Percentiles rank a stretch among this genome's conserved stretches.
These are phyloP conservation scores for Ichneumon xanthorius DNA, from an alignment of 2,888 invertebrate genomes.

Conservation along the genomic window DNA sequence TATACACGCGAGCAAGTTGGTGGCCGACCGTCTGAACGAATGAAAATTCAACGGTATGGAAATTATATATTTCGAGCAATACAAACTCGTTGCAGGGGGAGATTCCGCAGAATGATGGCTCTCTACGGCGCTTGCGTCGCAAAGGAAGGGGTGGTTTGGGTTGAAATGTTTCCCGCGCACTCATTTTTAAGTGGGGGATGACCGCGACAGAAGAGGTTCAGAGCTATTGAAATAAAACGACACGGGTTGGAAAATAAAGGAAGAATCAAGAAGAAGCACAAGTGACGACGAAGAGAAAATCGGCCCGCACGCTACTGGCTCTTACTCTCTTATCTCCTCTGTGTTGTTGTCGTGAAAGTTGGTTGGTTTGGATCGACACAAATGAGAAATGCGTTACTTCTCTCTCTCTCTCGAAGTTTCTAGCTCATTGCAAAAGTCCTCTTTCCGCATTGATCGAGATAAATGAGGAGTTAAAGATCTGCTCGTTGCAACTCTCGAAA, in stretches of 20 bases:
- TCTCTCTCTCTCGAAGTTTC: background rate
- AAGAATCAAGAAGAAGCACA: slow-evolving; percentile 27
- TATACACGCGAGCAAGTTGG: slow-evolving; percentile 18
- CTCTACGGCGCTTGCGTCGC: slow-evolving; percentile 17
- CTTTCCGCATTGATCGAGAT: slow-evolving; percentile 46
- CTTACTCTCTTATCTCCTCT: slow-evolving; percentile 1
- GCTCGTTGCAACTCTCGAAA: slow-evolving; percentile 28
- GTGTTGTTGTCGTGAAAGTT: slow-evolving; percentile 36
- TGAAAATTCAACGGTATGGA: slow-evolving; percentile 28
- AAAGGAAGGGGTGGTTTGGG: background rate
- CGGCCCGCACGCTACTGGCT: slow-evolving; percentile 13
- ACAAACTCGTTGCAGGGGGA: slow-evolving; percentile 43
- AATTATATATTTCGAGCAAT: slow-evolving; percentile 53
- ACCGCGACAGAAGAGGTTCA: slow-evolving; percentile 33
- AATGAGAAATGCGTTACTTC: slow-evolving; percentile 17
- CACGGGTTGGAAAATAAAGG: slow-evolving; percentile 36
- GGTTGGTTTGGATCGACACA: slow-evolving; percentile 22
- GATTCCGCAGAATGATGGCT: slow-evolving; percentile 53
- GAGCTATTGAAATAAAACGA: slow-evolving; percentile 50
- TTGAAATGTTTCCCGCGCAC: slow-evolving; percentile 34
- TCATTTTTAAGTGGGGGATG: slow-evolving; percentile 52
- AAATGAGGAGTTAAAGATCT: slow-evolving; percentile 52
- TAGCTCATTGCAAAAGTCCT: slow-evolving; percentile 20
- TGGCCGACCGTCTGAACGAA: slow-evolving; percentile 32
- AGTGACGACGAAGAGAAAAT: slow-evolving; percentile 30